A percentile compares a stretch with the other conserved stretches of the same genome.
Evolutionary conservation across 1,140 invertebrate genomes (phyloP).

Genomic region (Drosophila pseudoobscura): DNA sequence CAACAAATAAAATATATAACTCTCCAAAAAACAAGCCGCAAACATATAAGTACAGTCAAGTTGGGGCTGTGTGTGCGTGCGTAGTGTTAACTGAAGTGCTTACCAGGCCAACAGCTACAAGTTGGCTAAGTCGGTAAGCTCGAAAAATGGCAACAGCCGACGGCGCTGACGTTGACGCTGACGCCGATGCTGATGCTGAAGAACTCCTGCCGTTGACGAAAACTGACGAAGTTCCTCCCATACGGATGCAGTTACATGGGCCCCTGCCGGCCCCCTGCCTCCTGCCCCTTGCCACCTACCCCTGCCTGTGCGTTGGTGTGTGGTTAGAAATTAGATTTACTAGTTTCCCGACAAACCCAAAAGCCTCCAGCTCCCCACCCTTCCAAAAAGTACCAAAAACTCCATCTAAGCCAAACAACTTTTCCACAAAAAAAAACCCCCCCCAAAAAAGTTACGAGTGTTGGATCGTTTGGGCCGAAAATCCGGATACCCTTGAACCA

Average conservation of each 20-base stretch:
- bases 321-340: slow-evolving; percentile 78
- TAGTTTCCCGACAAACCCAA: slow-evolving; percentile 59
- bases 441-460: slow-evolving; percentile 2
- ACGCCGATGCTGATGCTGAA: background rate
- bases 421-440: slow-evolving; percentile 32
- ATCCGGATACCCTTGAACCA: too few relatives aligned
- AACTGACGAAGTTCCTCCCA: slow-evolving; percentile 64
- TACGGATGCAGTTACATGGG: slow-evolving; percentile 63
- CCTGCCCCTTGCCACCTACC: too few relatives aligned
- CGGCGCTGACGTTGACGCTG: slow-evolving; percentile 6
- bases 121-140: slow-evolving; percentile 68
- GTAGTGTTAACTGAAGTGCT: slow-evolving; percentile 49
- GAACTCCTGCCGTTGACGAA: slow-evolving; percentile 65
- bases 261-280: slow-evolving; percentile 1
- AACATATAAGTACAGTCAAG: background rate
- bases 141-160: slow-evolving; percentile 69
- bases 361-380: slow-evolving; percentile 31
- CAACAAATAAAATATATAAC: slow-evolving; percentile 45
- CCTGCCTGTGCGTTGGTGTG: slow-evolving; percentile 24
- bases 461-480: too few relatives aligned
- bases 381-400: slow-evolving; percentile 62
- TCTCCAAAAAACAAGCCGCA: slow-evolving; percentile 33
- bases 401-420: slow-evolving; percentile 52
- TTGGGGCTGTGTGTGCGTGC: slow-evolving; percentile 1
- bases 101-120: slow-evolving; percentile 61